Conservation (phyloP, 2,113 vertebrate genomes). For the Acanthisitta chloris region DNA sequence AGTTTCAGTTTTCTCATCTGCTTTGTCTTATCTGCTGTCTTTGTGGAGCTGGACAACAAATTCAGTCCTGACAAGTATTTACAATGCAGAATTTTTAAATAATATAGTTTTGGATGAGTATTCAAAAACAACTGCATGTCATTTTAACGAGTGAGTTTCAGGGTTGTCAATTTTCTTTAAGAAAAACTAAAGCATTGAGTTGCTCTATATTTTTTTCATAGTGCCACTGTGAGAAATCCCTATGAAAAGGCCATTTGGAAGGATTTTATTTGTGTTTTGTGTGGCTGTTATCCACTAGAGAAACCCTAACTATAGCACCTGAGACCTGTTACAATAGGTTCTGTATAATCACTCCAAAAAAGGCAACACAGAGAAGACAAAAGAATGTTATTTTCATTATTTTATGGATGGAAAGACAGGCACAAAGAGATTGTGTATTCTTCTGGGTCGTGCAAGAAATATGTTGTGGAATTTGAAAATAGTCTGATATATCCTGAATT, state of each 20-base stretch:
- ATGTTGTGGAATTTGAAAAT: not conserved
- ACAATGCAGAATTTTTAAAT: not conserved
- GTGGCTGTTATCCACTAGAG: not conserved
- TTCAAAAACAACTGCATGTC: not conserved
- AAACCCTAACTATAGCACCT: not conserved
- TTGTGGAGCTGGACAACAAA: not conserved
- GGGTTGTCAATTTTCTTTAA: not conserved
- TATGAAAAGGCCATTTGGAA: not conserved
- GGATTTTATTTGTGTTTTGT: not conserved
- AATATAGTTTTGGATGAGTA: not conserved
- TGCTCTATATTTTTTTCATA: not conserved
- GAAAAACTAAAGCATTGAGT: not conserved
- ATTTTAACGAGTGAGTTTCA: not conserved
- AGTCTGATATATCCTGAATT: not conserved
- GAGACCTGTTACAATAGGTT: not conserved
- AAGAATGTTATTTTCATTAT: not conserved
- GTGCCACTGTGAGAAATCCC: not conserved
- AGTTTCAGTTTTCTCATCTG: slow-evolving; percentile 15
- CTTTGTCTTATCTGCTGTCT: not conserved
- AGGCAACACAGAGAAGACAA: not conserved
- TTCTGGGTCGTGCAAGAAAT: not conserved
- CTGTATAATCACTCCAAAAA: not conserved
- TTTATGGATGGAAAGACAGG: not conserved
- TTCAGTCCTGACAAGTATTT: not conserved
- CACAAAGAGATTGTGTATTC: not conserved